Base-by-base conservation (phyloP, 1,140 invertebrate genomes). In the Drosophila auraria region DNA sequence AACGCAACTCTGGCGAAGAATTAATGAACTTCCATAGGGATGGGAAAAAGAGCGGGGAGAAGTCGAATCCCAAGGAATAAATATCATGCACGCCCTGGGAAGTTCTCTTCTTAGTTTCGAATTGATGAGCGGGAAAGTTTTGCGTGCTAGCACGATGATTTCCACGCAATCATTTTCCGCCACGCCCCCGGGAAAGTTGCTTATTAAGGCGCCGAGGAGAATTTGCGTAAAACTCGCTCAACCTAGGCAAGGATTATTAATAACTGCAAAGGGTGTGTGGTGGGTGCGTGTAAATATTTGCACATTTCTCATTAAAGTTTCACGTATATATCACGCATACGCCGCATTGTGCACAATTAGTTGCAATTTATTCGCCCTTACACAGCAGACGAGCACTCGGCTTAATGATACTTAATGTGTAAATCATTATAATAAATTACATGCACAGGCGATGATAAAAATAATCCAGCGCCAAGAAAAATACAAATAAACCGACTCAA, bases 401-500 rank as follows among this genome's bases (percentile, higher is more conserved):
- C 78, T 61, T 71, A 83, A 83, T 83, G 81, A 66, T 77, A 71
- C 80, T 83, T 79, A 80, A 83, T 83, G 82, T 72, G 71, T 64
- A 80, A 80, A 83, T 83, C 82, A 83, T 83, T 83, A 79, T 82
- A 87, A 87, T 87, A 82, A 87, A 82, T 82, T 82, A 69, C 70
- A 64, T 50, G 58, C 76, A 83, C 78, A 78, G 42, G 72, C 71
- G 65, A 64, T 82, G 79, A 82, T 75, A 79, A 58, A 68, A 78
- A 82, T 86, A 86, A 86, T 87, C 71, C 71, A 74, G 38, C 17
- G 56, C 71, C 68, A 73, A 72, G 47, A 44, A 73, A 60, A 73
- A 42, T 36, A 72, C 45, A 73, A 73, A 73, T 61, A 74, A 74
- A 73, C 23, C 69, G 15, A 49, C 38, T 25, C 69, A 82, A 86